Evolutionary conservation across 2,888 invertebrate genomes (phyloP), one percentile per base, ranked within the genome.

Genomic region (Chalcosyrphus nemorum): DNA sequence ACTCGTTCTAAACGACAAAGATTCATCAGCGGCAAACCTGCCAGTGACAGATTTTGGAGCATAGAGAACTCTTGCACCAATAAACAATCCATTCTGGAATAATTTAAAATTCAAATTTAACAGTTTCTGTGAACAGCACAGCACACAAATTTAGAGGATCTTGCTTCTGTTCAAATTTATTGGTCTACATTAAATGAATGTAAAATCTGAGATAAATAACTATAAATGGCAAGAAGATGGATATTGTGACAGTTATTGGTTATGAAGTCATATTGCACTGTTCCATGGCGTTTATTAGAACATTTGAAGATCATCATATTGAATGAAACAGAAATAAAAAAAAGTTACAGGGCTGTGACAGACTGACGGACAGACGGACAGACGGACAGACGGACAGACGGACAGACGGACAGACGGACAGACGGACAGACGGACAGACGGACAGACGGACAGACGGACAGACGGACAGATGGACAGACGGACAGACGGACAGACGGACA

Each of bases 91-190:
- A 21, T 59, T 17, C 29, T 71, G 24, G 11, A 32, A 15, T 50
- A 13, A 80, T 80, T 80, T 75, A 27, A 66, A 80, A 66, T 75
- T 80, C 75, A 80, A 80, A 80, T 72, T 45, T 21, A 13, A 13
- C 29, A 17, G 54, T 54, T 61, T 54, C 54, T 11, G 63, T 76
- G 19, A 38, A 68, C 24, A 66, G 13, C 41, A 17, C n/a, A n/a
- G n/a, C n/a, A n/a, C n/a, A n/a, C 32, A 54, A 45, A 32, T 24
- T 32, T 43, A 52, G 56, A 61, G 29, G 66, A 72, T 47, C 57
- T 65, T 65, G 72, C 80, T 80, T 61, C 80, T 61, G 80, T 80
- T 54, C 35, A 63, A 74, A 74, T 74, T 74, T 74, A 74, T 74
- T 17, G 29, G 19, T 56, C 45, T 54, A 13, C 15, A 50, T 5